Conservation (phyloP, 2,113 vertebrate genomes). For the Mormoops blainvillei region DNA sequence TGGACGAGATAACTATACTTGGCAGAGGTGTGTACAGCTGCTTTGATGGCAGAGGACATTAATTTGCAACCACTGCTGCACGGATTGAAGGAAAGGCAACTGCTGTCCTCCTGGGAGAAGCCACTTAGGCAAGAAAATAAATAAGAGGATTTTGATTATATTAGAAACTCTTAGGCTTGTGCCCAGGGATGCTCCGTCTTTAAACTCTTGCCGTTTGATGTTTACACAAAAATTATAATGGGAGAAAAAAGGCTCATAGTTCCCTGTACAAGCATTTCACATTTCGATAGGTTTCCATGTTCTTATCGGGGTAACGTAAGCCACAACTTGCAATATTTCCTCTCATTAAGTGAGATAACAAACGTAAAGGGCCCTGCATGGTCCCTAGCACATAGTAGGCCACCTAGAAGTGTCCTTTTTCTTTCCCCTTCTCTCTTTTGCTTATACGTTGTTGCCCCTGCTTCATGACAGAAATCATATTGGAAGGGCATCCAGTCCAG, state of each 20-base stretch:
- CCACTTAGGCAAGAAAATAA: constrained; percentile 66
- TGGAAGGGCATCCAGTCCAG: neutral
- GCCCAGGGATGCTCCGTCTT: constrained; percentile 31
- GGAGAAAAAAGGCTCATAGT: neutral
- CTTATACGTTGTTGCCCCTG: neutral
- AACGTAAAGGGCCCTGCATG: neutral
- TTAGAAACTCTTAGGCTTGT: constrained; percentile 52
- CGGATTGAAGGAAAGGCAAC: constrained; percentile 35
- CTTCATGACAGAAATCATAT: neutral
- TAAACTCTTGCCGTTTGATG: constrained; percentile 57
- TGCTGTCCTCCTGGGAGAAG: constrained; percentile 36
- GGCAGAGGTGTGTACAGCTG: neutral
- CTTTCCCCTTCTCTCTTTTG: neutral
- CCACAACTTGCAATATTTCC: neutral
- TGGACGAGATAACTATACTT: constrained; percentile 36
- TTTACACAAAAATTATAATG: constrained; percentile 57
- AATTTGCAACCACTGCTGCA: constrained; percentile 45
- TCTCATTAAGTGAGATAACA: neutral
- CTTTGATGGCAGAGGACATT: constrained; percentile 43
- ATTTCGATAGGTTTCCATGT: neutral
- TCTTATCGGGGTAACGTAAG: neutral
- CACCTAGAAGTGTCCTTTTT: neutral
- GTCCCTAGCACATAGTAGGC: neutral
- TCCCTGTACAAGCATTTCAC: neutral
- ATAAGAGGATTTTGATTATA: constrained; percentile 62